A percentile compares a stretch with the other conserved stretches of the same genome.
phyloP scores from a whole-genome alignment of 2,888 invertebrate genomes.

The Branchellion lobata region DNA sequence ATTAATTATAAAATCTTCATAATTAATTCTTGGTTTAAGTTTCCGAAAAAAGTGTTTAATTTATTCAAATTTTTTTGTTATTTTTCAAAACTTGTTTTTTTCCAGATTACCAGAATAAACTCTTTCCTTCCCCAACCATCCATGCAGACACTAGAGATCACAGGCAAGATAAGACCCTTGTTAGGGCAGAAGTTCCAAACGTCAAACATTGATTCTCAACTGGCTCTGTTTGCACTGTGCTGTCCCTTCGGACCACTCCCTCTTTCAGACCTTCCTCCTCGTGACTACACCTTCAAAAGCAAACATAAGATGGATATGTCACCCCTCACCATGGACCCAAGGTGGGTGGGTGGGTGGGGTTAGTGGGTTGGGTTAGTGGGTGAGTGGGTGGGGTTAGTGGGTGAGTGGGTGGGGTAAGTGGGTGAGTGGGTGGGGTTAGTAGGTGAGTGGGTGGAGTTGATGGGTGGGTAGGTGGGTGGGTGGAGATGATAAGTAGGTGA shows the following conservation, averaged over 20 bases:
- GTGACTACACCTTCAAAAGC: constrained; percentile 98
- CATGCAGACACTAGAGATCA: constrained; percentile 87
- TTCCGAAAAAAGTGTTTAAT: too few species aligned
- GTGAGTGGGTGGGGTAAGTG: too few species aligned
- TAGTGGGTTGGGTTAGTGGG: too few species aligned
- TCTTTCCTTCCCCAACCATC: neutral
- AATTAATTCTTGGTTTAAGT: too few species aligned
- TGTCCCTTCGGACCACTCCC: constrained; percentile 98
- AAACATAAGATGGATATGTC: constrained; percentile 97
- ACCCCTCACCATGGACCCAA: constrained; percentile 89
- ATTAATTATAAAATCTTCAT: too few species aligned
- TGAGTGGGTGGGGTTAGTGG: too few species aligned
- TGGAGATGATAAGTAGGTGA: too few species aligned
- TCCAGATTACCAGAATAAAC: neutral
- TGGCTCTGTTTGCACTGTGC: constrained; percentile 94
- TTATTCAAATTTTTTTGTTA: neutral
- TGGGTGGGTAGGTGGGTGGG: neutral
- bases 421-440: too few species aligned
- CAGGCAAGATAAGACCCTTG: constrained; percentile 90
- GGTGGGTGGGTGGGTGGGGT: constrained; percentile 65
- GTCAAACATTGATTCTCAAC: constrained; percentile 69
- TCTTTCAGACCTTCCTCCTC: constrained; percentile 90
- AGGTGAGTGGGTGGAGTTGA: too few species aligned
- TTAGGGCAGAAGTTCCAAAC: constrained; percentile 79
- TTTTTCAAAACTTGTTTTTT: too few species aligned